phyloP scores from a whole-genome alignment of 2,113 vertebrate species.

The Panthera tigris region DNA sequence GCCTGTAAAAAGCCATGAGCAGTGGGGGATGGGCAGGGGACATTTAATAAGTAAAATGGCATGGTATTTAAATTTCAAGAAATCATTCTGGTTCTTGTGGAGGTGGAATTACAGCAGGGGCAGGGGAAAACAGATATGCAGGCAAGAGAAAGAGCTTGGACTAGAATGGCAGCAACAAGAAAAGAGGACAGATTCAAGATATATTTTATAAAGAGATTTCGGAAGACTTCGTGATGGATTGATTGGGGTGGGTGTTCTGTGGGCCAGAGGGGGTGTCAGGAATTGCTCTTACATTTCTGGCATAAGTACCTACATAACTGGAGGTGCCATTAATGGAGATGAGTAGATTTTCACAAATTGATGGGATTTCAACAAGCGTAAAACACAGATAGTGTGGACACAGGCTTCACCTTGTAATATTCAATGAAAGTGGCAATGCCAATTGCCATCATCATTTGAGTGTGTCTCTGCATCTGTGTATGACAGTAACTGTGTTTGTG shows the following conservation, averaged over 20 bases:
- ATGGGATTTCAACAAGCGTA: neutral
- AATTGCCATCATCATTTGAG: neutral
- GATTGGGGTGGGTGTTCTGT: neutral
- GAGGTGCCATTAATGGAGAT: neutral
- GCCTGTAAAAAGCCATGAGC: neutral
- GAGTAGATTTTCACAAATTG: neutral
- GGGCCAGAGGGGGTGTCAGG: neutral
- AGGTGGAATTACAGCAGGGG: neutral
- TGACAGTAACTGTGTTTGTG: constrained; percentile 8
- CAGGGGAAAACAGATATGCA: neutral
- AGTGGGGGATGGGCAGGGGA: rapidly evolving
- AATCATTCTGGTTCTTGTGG: neutral
- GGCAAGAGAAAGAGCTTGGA: neutral
- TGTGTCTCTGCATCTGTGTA: neutral
- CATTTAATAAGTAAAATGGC: neutral
- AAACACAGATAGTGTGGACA: neutral
- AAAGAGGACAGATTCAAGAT: neutral
- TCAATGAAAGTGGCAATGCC: neutral
- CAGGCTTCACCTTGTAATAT: neutral
- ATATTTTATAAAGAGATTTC: neutral
- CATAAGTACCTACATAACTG: neutral
- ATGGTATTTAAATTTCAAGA: neutral
- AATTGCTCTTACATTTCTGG: neutral
- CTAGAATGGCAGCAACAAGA: neutral
- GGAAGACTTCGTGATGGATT: neutral